A percentile compares a stretch with the other conserved stretches of the same genome.
Evolutionary conservation across 1,140 invertebrate species (phyloP).

Genomic region (Euborellia annulipes): DNA sequence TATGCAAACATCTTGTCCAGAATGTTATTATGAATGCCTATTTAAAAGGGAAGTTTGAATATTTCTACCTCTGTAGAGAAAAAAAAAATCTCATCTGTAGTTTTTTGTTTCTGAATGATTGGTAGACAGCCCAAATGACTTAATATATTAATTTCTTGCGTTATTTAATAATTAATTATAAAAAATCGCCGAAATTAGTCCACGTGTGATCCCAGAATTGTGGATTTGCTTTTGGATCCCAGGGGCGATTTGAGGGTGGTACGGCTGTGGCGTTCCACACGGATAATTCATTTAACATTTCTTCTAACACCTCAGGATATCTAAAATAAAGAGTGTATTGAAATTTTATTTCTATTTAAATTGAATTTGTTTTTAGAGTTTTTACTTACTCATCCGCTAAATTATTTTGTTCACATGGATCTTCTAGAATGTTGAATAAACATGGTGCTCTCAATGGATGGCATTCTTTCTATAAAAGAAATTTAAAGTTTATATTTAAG

Average conservation of each 20-base stretch:
- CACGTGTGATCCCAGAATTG: conserved; percentile 49
- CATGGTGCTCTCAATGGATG: conserved; percentile 46
- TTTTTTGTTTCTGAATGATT: too few relatives aligned
- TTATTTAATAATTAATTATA: too few relatives aligned
- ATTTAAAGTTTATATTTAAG: too few relatives aligned
- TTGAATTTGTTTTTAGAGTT: too few relatives aligned
- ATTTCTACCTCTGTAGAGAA: too few relatives aligned
- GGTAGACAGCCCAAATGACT: too few relatives aligned
- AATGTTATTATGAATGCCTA: too few relatives aligned
- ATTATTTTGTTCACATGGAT: conserved; percentile 75
- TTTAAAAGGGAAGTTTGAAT: too few relatives aligned
- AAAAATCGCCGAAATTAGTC: conserved; percentile 65
- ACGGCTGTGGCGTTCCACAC: conserved; percentile 49
- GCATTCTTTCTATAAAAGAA: conserved; percentile 31
- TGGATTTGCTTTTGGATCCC: conserved; percentile 53
- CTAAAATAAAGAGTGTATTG: conserved; percentile 28
- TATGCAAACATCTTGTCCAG: too few relatives aligned
- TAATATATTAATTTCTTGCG: too few relatives aligned
- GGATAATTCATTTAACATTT: conserved; percentile 35
- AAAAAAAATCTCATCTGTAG: too few relatives aligned
- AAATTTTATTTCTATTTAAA: conserved; percentile 13
- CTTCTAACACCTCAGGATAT: conserved; percentile 39
- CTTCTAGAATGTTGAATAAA: conserved; percentile 57
- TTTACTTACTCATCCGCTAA: conserved; percentile 41
- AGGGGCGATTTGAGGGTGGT: conserved; percentile 48